Base-by-base conservation (phyloP, 2,888 invertebrate species). In the Ecdyonurus torrentis region DNA sequence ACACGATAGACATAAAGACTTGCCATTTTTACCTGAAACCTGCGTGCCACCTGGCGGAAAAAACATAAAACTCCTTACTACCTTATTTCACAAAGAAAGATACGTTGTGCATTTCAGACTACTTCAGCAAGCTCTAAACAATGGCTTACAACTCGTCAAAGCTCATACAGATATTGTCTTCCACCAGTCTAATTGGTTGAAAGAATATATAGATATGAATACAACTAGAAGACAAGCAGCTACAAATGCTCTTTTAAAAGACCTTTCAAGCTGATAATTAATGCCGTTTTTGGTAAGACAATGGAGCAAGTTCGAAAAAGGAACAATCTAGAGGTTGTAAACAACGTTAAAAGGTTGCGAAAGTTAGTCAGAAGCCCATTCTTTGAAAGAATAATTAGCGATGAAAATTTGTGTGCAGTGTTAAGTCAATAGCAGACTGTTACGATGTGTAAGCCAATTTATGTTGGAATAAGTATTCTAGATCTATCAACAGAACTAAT, bases 361-460 rank as follows among this genome's bases (percentile, higher is more conserved):
- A 37, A 37, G 15, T 5, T 37, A 10, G 15, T 37, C 37, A 15
- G 7, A 10, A 37, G 15, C 5, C 37, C 37, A 5, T 10, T 10
- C 37, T 37, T 37, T 15, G 7, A 10, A 37, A 15, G 15, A 5
- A 5, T 5, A 15, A 37, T 37, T 37, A 37, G 15, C 37, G 5
- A 5, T 37, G 37, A 37, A 37, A 37, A 37, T 37, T 15, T 37
- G 37, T 37, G 5, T 5, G 15, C 7, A 5, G 5, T 5, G 5
- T 15, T 10, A 10, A 5, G 5, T 5, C 7, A 5, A 10, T 10
- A 10, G 5, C 7, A 37, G 15, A 61, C 66, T 23, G 64, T 72
- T 19, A 50, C 63, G 20, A 66, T 70, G 20, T 66, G 71, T 60
- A 72, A 72, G 64, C 71, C 70, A 7, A 67, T 71, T 5, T 70